These are phyloP conservation scores for Leptinotarsa peninsularis DNA, from an alignment of 2,888 invertebrate species.

Conservation along the genomic window DNA sequence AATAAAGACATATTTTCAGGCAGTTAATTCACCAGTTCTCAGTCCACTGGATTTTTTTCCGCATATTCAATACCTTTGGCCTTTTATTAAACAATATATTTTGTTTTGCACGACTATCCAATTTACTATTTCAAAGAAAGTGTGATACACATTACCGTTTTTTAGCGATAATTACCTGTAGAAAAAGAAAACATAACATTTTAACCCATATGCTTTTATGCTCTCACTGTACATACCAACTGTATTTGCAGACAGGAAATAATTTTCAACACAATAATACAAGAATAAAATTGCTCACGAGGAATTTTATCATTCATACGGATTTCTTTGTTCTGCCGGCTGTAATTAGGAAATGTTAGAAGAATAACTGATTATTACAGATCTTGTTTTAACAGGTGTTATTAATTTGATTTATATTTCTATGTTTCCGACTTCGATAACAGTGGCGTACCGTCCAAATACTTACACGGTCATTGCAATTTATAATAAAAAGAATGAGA, in stretches of 20 bases:
- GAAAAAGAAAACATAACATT: neutral
- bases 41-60: too few species aligned
- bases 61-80: too few species aligned
- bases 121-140: too few species aligned
- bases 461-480: neutral
- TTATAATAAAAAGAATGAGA: too few species aligned
- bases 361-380: conserved; percentile 47
- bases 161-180: too few species aligned
- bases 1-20: too few species aligned
- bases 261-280: conserved; percentile 47
- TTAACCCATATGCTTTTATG: neutral
- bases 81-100: too few species aligned
- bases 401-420: conserved; percentile 51
- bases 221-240: neutral
- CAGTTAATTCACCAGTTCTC: too few species aligned
- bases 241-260: conserved; percentile 46
- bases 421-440: conserved; percentile 20
- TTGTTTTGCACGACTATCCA: too few species aligned
- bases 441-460: conserved; percentile 11
- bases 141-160: too few species aligned
- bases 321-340: conserved; percentile 48
- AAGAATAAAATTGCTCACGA: conserved; percentile 53
- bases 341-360: conserved; percentile 52
- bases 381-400: conserved; percentile 47
- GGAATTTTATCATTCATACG: conserved; percentile 52